A percentile compares a stretch with the other conserved stretches of the same genome.
phyloP scores from a whole-genome alignment of 2,113 vertebrate genomes.

The Potamarius usumacintae region DNA sequence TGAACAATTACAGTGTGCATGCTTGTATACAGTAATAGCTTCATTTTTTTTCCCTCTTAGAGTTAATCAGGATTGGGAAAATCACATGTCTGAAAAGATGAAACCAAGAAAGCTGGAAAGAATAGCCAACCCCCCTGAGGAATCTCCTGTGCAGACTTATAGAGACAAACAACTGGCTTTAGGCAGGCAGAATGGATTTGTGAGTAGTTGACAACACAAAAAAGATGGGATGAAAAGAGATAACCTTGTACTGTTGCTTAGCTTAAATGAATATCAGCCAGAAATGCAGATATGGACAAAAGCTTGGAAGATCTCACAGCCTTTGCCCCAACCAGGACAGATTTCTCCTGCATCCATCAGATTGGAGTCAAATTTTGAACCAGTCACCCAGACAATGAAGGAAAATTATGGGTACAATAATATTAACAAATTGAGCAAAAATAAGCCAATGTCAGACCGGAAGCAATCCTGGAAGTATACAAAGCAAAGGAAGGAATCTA shows the following conservation, averaged over 20 bases:
- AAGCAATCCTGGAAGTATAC: conserved; percentile 60
- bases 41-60: neutral
- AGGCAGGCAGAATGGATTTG: conserved; percentile 27
- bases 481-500: conserved; percentile 32
- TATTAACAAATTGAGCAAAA: conserved; percentile 21
- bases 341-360: neutral
- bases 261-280: conserved; percentile 56
- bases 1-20: neutral
- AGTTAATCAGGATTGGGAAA: conserved; percentile 54
- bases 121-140: conserved; percentile 40
- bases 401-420: conserved; percentile 52
- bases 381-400: conserved; percentile 56
- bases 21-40: neutral
- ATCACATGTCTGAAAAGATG: conserved; percentile 29
- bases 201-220: conserved; percentile 37
- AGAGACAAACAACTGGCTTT: conserved; percentile 12
- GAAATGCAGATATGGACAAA: conserved; percentile 58
- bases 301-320: conserved; percentile 63
- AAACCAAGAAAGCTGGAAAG: conserved; percentile 51
- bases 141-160: neutral
- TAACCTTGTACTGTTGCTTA: conserved; percentile 31
- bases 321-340: conserved; percentile 35
- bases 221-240: conserved; percentile 36
- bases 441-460: conserved; percentile 51
- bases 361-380: conserved; percentile 59